A percentile compares a stretch with the other conserved stretches of the same genome.
Conservation (phyloP, 2,113 vertebrate genomes). For the Engystomops pustulosus region DNA sequence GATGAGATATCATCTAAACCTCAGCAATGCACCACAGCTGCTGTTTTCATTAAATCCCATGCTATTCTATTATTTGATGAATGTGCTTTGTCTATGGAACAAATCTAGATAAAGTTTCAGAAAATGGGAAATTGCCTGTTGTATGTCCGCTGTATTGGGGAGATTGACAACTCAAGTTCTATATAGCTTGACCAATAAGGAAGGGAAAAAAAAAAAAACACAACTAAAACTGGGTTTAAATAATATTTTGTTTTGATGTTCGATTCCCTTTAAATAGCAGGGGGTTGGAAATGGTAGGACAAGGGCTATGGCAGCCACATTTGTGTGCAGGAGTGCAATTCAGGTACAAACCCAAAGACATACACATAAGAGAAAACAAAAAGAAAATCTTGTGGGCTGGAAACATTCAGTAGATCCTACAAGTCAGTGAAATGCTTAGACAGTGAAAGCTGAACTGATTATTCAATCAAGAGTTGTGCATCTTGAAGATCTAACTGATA, state of each 20-base stretch:
- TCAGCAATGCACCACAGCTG: too few species aligned
- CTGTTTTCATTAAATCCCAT: too few species aligned
- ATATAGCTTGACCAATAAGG: too few species aligned
- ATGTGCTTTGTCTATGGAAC: background rate
- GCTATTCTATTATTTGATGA: too few species aligned
- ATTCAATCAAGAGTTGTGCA: background rate
- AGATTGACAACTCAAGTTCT: too few species aligned
- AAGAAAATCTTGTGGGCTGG: background rate
- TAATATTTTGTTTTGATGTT: background rate
- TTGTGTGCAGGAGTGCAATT: background rate
- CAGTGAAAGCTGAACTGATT: background rate
- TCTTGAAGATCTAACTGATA: slow-evolving; percentile 12
- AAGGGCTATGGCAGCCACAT: background rate
- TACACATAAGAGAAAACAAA: background rate
- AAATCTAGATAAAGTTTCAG: background rate
- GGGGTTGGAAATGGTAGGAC: background rate
- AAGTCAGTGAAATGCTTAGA: slow-evolving; percentile 6
- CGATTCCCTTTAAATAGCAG: background rate
- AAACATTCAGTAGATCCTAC: slow-evolving; percentile 16
- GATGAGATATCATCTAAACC: too few species aligned
- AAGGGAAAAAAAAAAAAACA: background rate
- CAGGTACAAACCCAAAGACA: background rate
- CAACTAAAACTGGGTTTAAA: background rate
- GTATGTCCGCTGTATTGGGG: too few species aligned
- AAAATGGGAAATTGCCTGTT: background rate